Percentiles rank a stretch among this genome's conserved stretches.
Conservation (phyloP, 2,797 vertebrate species). For the Bothrops alternatus region DNA sequence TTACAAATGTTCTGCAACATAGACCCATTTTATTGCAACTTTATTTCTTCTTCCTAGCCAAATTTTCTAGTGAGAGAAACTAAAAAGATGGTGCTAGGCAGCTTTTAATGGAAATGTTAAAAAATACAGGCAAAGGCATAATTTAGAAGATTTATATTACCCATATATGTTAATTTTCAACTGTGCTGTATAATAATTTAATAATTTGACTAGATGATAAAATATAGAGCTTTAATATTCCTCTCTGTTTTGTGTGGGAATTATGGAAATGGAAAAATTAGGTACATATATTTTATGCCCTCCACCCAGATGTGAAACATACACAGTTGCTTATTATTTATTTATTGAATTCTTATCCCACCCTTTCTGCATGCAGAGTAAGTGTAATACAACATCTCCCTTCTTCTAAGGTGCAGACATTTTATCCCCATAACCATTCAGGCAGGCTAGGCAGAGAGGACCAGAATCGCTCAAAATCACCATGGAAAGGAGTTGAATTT, state of each 20-base stretch:
- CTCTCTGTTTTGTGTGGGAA: constrained; percentile 22
- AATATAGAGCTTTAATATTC: constrained; percentile 33
- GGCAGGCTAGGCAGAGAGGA: background rate
- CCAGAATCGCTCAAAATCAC: background rate
- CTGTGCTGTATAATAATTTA: constrained; percentile 36
- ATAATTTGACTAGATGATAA: constrained; percentile 20
- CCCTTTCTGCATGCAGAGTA: background rate
- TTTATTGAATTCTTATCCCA: background rate
- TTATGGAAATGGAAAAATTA: constrained; percentile 32
- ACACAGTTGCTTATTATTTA: constrained; percentile 1
- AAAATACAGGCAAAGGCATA: background rate
- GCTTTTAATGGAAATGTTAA: constrained; percentile 26
- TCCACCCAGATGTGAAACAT: background rate
- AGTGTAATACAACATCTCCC: background rate
- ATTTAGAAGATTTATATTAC: constrained; percentile 23
- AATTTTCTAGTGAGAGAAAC: constrained; percentile 6
- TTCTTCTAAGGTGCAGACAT: background rate
- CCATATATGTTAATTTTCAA: constrained; percentile 32
- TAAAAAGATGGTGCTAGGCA: background rate
- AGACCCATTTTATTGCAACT: constrained; percentile 25
- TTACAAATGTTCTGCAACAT: constrained; percentile 21
- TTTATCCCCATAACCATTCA: background rate
- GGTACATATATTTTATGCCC: constrained; percentile 26
- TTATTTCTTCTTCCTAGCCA: constrained; percentile 10
- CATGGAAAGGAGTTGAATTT: background rate